Evolutionary conservation across 2,888 invertebrate genomes (phyloP), one percentile per base, ranked within the genome.

Genomic region (Ceriagrion tenellum): DNA sequence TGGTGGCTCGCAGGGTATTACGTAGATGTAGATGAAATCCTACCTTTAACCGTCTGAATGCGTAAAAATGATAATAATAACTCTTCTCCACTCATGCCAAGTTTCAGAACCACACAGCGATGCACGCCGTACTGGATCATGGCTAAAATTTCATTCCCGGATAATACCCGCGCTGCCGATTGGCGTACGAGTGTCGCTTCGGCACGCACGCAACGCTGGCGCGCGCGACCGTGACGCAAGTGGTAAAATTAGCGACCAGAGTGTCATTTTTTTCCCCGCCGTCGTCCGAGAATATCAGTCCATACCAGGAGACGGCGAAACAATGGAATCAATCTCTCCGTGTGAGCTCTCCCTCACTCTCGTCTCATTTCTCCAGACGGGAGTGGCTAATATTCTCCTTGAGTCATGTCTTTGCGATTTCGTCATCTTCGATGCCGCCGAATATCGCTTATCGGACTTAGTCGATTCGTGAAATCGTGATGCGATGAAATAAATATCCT

Each of bases 301-400:
- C 81, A 81, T 81, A 35, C 30, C 81, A 8, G 81, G 81, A 81
- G 69, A 69, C 69, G 69, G 20, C 81, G 81, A 81, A 81, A 81
- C 81, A 81, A 81, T 81, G 81, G 81, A 35, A 35, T 81, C 81
- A 35, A 81, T 81, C 35, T 35, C 35, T 81, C 81, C 4, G 30
- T 35, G 35, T 35, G 81, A 35, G 81, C 30, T 35, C 16, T 81
- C 81, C 81, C 16, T 35, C 81, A n/a, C n/a, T n/a, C n/a, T n/a
- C n/a, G n/a, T n/a, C n/a, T n/a, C n/a, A 16, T 0, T 26, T 69
- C 69, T 26, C 69, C 74, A 30, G 81, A 35, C 35, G 18, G 81
- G 81, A 81, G 81, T 35, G 35, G 30, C 81, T 4, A 35, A 16
- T 16, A 6, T 13, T 30, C 74, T 35, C 30, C 30, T 35, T 81